Percentiles rank a stretch among this genome's conserved stretches.
These are phyloP conservation scores for Malthinus flaveolus DNA, from an alignment of 2,888 invertebrate genomes.

Conservation along the genomic window DNA sequence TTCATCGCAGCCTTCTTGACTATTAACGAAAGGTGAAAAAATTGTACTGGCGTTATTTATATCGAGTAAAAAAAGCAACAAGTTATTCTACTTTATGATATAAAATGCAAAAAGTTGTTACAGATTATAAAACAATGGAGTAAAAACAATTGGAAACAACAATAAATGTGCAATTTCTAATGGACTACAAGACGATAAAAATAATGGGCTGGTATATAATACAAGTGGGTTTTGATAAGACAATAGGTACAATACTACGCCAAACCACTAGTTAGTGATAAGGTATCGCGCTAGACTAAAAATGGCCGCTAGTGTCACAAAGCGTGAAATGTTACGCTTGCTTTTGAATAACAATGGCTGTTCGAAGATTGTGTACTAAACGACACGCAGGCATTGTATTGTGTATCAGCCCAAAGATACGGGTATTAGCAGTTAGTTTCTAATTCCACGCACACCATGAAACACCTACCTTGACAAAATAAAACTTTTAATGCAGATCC, in stretches of 20 bases:
- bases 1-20: too few species aligned
- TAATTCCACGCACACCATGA: slow-evolving; percentile 34
- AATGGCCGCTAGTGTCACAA: slow-evolving; percentile 51
- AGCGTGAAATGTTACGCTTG: slow-evolving; percentile 53
- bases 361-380: slow-evolving; percentile 39
- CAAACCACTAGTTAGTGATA: slow-evolving; percentile 36
- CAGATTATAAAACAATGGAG: slow-evolving; percentile 10
- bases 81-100: slow-evolving; percentile 32
- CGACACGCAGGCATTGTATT: slow-evolving; percentile 41
- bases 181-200: slow-evolving; percentile 21
- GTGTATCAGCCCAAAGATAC: slow-evolving; percentile 36
- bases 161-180: slow-evolving; percentile 24
- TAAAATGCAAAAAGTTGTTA: slow-evolving; percentile 23
- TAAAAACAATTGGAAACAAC: slow-evolving; percentile 8
- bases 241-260: slow-evolving; percentile 29
- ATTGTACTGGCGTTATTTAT: neutral
- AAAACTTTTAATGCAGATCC: slow-evolving; percentile 22
- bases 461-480: slow-evolving; percentile 24
- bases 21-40: too few species aligned
- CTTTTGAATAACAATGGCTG: slow-evolving; percentile 52
- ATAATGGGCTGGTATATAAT: slow-evolving; percentile 20
- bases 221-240: slow-evolving; percentile 28
- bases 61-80: slow-evolving; percentile 14
- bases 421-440: slow-evolving; percentile 36
- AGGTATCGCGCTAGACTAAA: slow-evolving; percentile 42